Base-by-base conservation (phyloP, 2,888 invertebrate genomes). In the Dinocampus coccinellae region DNA sequence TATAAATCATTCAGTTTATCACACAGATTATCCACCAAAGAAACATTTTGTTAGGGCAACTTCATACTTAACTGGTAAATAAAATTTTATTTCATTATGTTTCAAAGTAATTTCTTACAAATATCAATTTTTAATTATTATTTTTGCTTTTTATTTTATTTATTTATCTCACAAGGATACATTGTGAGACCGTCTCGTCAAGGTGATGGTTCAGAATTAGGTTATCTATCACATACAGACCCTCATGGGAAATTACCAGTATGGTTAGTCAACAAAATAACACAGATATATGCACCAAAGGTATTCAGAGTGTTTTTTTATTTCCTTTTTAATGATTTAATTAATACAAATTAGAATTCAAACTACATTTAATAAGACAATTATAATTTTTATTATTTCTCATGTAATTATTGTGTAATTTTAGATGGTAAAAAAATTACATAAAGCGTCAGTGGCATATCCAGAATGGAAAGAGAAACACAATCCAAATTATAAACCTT, bases 181-280 rank as follows among this genome's bases (percentile, higher is more conserved):
- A 79, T 93, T 91, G 42, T 97, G 74, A 89, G 94, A 66, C 89
- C 91, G 2, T 85, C 89, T 26, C 87, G 88, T 68, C 88, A 86
- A 66, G 88, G 89, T 4, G 87, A 87, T 67, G 93, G 94, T 74
- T 94, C 95, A 84, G 93, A 93, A 88, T 89, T 97, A 70, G 95
- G 95, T 24, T 97, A 97, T 86, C 92, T 97, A 36, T 94, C 97
- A 1, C 95, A 97, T 82, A 95, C 95, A 3, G 97, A 97, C 88
- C 97, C 97, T 10, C 92, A 93, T 83, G 97, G 97, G 76, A 92
- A 92, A 57, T 89, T 97, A 70, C 97, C 97, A 1, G 92, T 93
- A 7, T 97, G 97, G 97, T 89, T 96, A 71, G 95, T 97, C 57
- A 97, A 97, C 89, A 95, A 92, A 87, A 90, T 95, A 11, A 95